phyloP scores from a whole-genome alignment of 2,888 invertebrate species.

The Cantharis rustica region DNA sequence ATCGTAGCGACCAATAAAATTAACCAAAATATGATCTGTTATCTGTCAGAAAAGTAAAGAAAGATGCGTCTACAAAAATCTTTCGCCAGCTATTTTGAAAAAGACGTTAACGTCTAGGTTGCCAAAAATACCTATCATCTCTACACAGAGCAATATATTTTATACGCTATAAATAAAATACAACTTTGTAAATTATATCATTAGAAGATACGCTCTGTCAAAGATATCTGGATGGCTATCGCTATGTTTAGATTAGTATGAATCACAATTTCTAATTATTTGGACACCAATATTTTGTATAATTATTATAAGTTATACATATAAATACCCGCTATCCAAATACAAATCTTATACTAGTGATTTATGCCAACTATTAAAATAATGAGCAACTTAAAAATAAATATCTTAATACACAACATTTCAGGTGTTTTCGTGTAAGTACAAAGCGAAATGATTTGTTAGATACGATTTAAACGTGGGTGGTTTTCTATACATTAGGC shows the following conservation, averaged over 20 bases:
- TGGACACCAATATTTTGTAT: background rate
- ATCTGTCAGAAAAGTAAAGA: conserved; percentile 21
- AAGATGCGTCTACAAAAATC: conserved; percentile 34
- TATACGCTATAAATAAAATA: conserved; percentile 48
- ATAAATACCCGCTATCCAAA: conserved; percentile 8
- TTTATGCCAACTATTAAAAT: conserved; percentile 33
- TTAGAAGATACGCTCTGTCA: conserved; percentile 46
- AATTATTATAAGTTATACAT: background rate
- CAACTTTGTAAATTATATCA: conserved; percentile 45
- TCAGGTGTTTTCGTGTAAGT: conserved; percentile 34
- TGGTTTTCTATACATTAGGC: conserved; percentile 12
- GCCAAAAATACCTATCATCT: conserved; percentile 40
- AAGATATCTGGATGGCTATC: conserved; percentile 37
- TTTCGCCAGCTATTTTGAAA: conserved; percentile 47
- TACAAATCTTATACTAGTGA: conserved; percentile 16
- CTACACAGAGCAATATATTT: conserved; percentile 43
- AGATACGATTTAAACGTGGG: conserved; percentile 12
- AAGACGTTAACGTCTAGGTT: conserved; percentile 40
- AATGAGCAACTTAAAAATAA: conserved; percentile 34
- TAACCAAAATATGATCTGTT: conserved; percentile 25
- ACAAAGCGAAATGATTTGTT: conserved; percentile 40
- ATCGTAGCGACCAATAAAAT: conserved; percentile 20
- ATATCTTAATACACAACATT: conserved; percentile 32
- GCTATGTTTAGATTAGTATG: conserved; percentile 31
- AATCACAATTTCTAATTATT: conserved; percentile 6